A percentile compares a stretch with the other conserved stretches of the same genome.
These are phyloP conservation scores for Periophthalmus magnuspinnatus DNA, from an alignment of 2,797 vertebrate genomes.

Conservation along the genomic window DNA sequence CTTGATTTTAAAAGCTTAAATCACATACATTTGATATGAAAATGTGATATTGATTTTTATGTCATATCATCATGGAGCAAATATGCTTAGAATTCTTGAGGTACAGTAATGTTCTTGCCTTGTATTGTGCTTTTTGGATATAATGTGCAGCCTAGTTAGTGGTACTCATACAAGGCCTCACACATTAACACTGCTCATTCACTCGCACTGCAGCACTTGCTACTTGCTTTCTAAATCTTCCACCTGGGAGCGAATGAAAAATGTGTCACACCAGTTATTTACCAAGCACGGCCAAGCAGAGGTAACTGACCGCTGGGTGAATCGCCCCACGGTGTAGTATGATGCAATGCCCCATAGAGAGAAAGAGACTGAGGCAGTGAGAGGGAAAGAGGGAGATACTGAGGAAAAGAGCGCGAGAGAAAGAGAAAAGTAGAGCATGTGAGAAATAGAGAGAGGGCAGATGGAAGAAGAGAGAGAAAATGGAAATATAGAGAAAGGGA, in stretches of 20 bases:
- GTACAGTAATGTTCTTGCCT: too few relatives aligned
- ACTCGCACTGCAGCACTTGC: slow-evolving; percentile 32
- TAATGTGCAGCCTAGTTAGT: neutral
- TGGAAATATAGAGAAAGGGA: neutral
- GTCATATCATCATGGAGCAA: too few relatives aligned
- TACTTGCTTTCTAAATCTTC: slow-evolving; percentile 63
- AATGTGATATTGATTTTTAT: too few relatives aligned
- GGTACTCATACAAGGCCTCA: slow-evolving; percentile 9
- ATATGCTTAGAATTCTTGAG: too few relatives aligned
- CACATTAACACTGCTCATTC: slow-evolving; percentile 25
- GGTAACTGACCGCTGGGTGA: slow-evolving; percentile 65
- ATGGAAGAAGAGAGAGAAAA: neutral
- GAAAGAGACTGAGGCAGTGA: neutral
- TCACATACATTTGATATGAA: too few relatives aligned
- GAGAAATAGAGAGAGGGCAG: neutral
- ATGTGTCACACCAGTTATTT: slow-evolving; percentile 64
- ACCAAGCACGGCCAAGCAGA: slow-evolving; percentile 48
- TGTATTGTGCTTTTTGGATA: neutral
- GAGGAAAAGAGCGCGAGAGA: neutral
- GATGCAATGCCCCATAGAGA: slow-evolving; percentile 52
- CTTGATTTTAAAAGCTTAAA: too few relatives aligned
- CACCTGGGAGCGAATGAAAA: slow-evolving; percentile 73
- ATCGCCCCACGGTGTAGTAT: slow-evolving; percentile 61
- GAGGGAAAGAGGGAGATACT: neutral
- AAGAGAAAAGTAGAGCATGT: too few relatives aligned